Evolutionary conservation across 2,888 invertebrate species (phyloP).

Genomic region (Cheilosia pagana): DNA sequence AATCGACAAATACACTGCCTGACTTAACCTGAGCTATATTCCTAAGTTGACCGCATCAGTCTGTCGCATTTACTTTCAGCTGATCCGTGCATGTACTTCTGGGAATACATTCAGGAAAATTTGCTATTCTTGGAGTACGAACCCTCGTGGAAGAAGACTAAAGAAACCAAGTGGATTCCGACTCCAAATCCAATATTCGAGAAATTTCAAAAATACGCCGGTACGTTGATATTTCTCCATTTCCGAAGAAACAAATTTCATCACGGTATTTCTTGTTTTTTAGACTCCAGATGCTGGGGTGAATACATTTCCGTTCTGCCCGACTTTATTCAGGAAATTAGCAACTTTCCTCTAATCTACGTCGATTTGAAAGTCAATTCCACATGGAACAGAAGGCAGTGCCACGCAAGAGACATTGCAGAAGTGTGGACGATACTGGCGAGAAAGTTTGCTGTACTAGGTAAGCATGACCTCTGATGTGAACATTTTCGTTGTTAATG

Average conservation of each 20-base stretch:
- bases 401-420: slow-evolving; percentile 44
- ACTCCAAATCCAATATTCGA: slow-evolving; percentile 59
- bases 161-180: slow-evolving; percentile 48
- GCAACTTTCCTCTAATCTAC: slow-evolving; percentile 56
- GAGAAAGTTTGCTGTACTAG: slow-evolving; percentile 48
- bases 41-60: neutral
- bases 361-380: slow-evolving; percentile 58
- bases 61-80: slow-evolving; percentile 32
- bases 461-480: neutral
- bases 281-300: slow-evolving; percentile 53
- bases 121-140: slow-evolving; percentile 47
- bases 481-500: neutral
- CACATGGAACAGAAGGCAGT: slow-evolving; percentile 68
- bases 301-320: slow-evolving; percentile 41
- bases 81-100: slow-evolving; percentile 48
- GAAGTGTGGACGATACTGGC: slow-evolving; percentile 59
- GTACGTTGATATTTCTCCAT: slow-evolving; percentile 11
- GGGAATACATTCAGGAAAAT: slow-evolving; percentile 51
- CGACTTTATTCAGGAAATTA: slow-evolving; percentile 57
- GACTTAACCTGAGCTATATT: neutral
- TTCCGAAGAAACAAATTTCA: neutral
- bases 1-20: too few relatives aligned
- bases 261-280: neutral
- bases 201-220: slow-evolving; percentile 56
- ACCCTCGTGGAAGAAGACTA: slow-evolving; percentile 29